Conservation (phyloP, 2,797 vertebrate species). For the Trachurus trachurus region DNA sequence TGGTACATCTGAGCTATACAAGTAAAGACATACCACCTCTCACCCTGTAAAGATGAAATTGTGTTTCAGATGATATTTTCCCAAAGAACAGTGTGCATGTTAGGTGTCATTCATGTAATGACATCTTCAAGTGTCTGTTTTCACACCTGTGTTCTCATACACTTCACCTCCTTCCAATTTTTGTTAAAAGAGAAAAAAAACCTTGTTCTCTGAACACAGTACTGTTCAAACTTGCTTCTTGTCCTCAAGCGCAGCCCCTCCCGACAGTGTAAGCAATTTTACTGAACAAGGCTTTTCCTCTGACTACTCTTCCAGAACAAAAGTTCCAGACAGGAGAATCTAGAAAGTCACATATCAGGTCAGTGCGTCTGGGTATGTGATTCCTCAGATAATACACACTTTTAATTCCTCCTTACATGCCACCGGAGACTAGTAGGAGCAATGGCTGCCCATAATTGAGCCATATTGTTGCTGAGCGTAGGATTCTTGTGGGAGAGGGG, state of each 20-base stretch:
- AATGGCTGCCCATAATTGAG: slow-evolving; percentile 72
- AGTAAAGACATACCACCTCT: slow-evolving; percentile 33
- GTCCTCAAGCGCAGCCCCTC: slow-evolving; percentile 41
- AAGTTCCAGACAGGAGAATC: slow-evolving; percentile 53
- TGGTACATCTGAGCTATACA: slow-evolving; percentile 43
- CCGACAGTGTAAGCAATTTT: slow-evolving; percentile 55
- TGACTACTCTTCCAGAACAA: slow-evolving; percentile 62
- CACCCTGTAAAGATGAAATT: slow-evolving; percentile 47
- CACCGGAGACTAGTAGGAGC: slow-evolving; percentile 66
- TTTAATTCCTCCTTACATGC: slow-evolving; percentile 76
- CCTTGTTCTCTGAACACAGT: slow-evolving; percentile 36
- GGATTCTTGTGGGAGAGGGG: slow-evolving; percentile 62
- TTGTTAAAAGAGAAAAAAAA: slow-evolving; percentile 25
- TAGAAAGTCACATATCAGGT: slow-evolving; percentile 71
- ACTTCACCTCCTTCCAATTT: slow-evolving; percentile 27
- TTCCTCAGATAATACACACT: slow-evolving; percentile 73
- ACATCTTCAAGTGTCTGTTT: slow-evolving; percentile 53
- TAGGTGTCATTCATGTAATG: slow-evolving; percentile 55
- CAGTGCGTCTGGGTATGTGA: slow-evolving; percentile 55
- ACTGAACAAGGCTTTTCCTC: slow-evolving; percentile 52
- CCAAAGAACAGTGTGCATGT: slow-evolving; percentile 31
- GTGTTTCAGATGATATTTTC: slow-evolving; percentile 58
- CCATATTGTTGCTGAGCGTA: slow-evolving; percentile 73
- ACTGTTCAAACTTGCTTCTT: slow-evolving; percentile 28
- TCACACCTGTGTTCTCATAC: slow-evolving; percentile 58